Percentiles rank a stretch among this genome's conserved stretches.
Evolutionary conservation across 2,113 vertebrate species (phyloP).

Genomic region (Elachura formosa): DNA sequence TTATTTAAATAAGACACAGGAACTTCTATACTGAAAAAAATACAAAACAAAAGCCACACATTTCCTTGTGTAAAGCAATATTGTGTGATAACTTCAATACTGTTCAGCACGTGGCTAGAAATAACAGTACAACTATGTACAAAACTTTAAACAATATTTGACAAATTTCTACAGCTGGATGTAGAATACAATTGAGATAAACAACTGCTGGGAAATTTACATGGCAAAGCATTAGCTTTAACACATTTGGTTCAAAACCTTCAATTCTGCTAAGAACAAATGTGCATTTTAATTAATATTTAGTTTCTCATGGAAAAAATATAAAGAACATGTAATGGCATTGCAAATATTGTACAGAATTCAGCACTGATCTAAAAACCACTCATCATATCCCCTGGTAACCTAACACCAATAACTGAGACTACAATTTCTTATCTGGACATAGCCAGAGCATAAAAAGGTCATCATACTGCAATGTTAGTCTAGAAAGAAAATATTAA

Average conservation of each 20-base stretch:
- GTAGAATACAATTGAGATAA: slow-evolving; percentile 74
- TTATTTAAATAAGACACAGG: slow-evolving; percentile 95
- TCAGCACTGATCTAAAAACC: slow-evolving; percentile 59
- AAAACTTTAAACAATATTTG: slow-evolving; percentile 78
- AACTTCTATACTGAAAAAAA: slow-evolving; percentile 86
- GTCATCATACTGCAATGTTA: slow-evolving; percentile 50
- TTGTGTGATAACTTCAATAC: slow-evolving; percentile 78
- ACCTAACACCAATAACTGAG: slow-evolving; percentile 56
- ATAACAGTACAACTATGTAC: slow-evolving; percentile 78
- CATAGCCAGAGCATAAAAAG: slow-evolving; percentile 60
- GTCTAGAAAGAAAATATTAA: slow-evolving; percentile 58
- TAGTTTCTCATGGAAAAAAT: slow-evolving; percentile 74
- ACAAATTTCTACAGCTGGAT: slow-evolving; percentile 74
- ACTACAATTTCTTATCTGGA: slow-evolving; percentile 49
- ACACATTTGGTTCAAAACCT: slow-evolving; percentile 76
- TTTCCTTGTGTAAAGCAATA: slow-evolving; percentile 80
- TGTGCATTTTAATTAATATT: slow-evolving; percentile 73
- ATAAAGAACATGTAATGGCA: slow-evolving; percentile 40
- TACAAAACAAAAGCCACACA: slow-evolving; percentile 85
- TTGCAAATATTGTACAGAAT: slow-evolving; percentile 67
- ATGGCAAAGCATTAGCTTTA: slow-evolving; percentile 73
- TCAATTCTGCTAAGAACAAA: slow-evolving; percentile 70
- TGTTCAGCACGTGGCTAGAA: slow-evolving; percentile 79
- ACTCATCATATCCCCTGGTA: slow-evolving; percentile 29
- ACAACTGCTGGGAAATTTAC: slow-evolving; percentile 74